Evolutionary conservation across 2,888 invertebrate genomes (phyloP).

Genomic region (Laspeyria flexula): DNA sequence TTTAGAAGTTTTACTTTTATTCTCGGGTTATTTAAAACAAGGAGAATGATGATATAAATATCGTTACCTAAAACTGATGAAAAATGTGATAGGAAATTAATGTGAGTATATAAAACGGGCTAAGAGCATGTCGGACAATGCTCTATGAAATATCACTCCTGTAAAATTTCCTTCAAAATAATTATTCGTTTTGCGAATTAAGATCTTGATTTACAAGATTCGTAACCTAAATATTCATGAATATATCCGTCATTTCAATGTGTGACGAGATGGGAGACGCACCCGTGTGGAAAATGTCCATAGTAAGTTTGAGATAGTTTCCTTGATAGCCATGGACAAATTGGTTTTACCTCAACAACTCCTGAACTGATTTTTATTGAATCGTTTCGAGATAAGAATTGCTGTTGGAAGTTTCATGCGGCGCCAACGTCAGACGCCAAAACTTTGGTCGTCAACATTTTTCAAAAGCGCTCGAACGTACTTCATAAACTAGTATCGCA

Average conservation of each 20-base stretch:
- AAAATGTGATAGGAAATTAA: too few species aligned
- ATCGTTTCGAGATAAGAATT: conserved; percentile 39
- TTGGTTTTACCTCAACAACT: conserved; percentile 36
- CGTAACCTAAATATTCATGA: conserved; percentile 2
- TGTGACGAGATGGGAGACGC: conserved; percentile 25
- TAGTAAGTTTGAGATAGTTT: conserved; percentile 43
- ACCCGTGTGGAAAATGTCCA: conserved; percentile 39
- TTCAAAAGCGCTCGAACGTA: conserved; percentile 24
- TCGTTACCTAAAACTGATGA: too few species aligned
- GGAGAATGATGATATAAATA: too few species aligned
- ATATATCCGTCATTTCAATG: conserved; percentile 21
- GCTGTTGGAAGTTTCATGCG: conserved; percentile 31
- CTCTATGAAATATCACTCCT: neutral
- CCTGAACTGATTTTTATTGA: conserved; percentile 45
- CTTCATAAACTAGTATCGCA: conserved; percentile 10
- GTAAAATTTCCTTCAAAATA: neutral
- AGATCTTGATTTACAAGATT: too few species aligned
- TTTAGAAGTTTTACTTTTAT: too few species aligned
- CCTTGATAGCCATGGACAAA: conserved; percentile 45
- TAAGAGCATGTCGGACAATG: too few species aligned
- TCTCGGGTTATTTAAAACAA: too few species aligned
- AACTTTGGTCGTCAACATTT: conserved; percentile 42
- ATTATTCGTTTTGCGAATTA: too few species aligned
- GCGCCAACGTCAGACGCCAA: conserved; percentile 33
- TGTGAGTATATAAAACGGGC: too few species aligned